Conservation (phyloP, 2,113 vertebrate genomes). For the Phalacrocorax carbo region DNA sequence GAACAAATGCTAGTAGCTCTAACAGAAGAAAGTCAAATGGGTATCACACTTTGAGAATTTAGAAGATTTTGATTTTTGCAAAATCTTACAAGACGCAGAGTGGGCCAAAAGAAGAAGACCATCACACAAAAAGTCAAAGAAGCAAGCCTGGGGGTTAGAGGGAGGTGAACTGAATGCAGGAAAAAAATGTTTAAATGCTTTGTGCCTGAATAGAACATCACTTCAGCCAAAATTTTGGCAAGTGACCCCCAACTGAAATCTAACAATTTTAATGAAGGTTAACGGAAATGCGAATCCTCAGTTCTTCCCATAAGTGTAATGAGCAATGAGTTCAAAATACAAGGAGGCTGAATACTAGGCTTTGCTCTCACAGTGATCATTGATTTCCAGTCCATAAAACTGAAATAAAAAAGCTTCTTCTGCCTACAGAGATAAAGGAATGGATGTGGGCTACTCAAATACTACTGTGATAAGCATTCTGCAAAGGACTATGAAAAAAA, state of each 20-base stretch:
- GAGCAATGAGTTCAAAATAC: neutral
- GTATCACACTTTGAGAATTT: neutral
- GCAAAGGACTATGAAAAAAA: neutral
- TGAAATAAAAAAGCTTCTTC: neutral
- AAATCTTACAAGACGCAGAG: neutral
- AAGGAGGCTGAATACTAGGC: neutral
- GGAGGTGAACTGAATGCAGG: neutral
- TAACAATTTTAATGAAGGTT: neutral
- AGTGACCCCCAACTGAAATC: neutral
- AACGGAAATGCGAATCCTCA: neutral
- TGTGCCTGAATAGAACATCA: neutral
- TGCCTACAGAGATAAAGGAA: neutral
- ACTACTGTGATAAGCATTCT: neutral
- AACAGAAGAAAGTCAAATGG: neutral
- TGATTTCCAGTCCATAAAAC: conserved; percentile 14
- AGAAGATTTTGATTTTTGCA: neutral
- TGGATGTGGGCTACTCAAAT: neutral
- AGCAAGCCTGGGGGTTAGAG: neutral
- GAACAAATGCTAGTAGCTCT: neutral
- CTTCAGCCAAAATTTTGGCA: neutral
- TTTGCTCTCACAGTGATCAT: conserved; percentile 7
- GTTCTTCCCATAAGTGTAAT: neutral
- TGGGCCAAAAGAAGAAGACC: neutral
- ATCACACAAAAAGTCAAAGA: neutral
- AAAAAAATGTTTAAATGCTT: neutral